A percentile compares a stretch with the other conserved stretches of the same genome.
These are phyloP conservation scores for Rhagoletis pomonella DNA, from an alignment of 1,140 invertebrate species.

Conservation along the genomic window DNA sequence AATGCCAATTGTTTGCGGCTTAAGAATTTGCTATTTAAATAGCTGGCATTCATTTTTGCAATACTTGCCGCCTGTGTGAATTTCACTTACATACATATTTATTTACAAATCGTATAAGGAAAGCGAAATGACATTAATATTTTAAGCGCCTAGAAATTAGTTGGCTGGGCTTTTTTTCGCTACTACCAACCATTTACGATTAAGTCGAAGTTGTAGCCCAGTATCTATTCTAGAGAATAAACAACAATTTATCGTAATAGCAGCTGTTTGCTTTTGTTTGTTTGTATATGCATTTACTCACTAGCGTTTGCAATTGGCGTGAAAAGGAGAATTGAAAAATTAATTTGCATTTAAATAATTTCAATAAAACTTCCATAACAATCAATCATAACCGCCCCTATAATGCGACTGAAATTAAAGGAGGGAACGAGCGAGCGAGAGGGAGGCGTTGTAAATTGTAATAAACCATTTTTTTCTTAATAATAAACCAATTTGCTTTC, in stretches of 20 bases:
- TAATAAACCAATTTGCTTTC: neutral
- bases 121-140: constrained; percentile 39
- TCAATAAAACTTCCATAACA: constrained; percentile 39
- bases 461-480: neutral
- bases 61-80: neutral
- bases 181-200: neutral
- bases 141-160: constrained; percentile 1
- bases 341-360: constrained; percentile 43
- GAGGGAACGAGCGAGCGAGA: neutral
- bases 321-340: neutral
- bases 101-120: constrained; percentile 13
- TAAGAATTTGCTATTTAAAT: constrained; percentile 41
- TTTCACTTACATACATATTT: constrained; percentile 6
- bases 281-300: neutral
- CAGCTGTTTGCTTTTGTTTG: neutral
- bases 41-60: neutral
- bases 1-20: neutral
- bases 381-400: neutral
- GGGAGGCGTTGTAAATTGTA: neutral
- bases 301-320: neutral
- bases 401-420: too few relatives aligned
- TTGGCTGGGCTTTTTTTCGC: neutral
- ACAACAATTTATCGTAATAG: neutral
- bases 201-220: neutral
- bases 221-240: too few relatives aligned